Evolutionary conservation across 2,113 vertebrate genomes (phyloP), one percentile per base, ranked within the genome.

Genomic region (Chaetops frenatus): DNA sequence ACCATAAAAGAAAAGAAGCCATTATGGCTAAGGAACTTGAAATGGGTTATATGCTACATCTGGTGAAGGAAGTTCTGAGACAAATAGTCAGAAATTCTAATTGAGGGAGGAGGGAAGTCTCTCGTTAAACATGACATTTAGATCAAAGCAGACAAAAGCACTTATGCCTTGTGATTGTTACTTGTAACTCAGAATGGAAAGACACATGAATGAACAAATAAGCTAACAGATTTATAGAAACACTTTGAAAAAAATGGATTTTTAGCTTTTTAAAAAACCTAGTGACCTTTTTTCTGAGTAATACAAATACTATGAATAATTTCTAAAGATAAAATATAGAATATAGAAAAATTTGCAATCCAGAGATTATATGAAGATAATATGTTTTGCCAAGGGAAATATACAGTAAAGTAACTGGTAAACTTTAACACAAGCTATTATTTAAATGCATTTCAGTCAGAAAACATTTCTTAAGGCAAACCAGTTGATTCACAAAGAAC

Each of bases 191-290:
- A 67, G 27, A 85, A 54, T 5, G 7, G 14, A 66, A 93, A 62
- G 35, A 36, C 6, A 24, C 3, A 27, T 16, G 22, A 40, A 53
- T 35, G 25, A 92, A 62, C 4, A 2, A 36, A 22, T 45, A 15
- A 65, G 11, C 9, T 40, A 65, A 38, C 6, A 38, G 27, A 71
- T 81, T 40, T 71, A n/a, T 31, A 5, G 60, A 64, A 56, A 72
- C 1, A 23, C 15, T 4, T 66, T 38, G 15, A 53, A 69, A 76
- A 54, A 33, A 8, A 1, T 51, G 1, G 0, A 5, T 23, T 38
- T 48, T 53, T 10, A 44, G 15, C 8, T 35, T 57, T 65, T 61
- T 40, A 0, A 6, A 51, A 65, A 45, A 18, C 2, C 13, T 45
- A 1, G 7, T 71, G 31, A 15, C 2, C 7, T 21, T 62, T 71